Base-by-base conservation (phyloP, 1,140 invertebrate species). In the Meteorus sp. region DNA sequence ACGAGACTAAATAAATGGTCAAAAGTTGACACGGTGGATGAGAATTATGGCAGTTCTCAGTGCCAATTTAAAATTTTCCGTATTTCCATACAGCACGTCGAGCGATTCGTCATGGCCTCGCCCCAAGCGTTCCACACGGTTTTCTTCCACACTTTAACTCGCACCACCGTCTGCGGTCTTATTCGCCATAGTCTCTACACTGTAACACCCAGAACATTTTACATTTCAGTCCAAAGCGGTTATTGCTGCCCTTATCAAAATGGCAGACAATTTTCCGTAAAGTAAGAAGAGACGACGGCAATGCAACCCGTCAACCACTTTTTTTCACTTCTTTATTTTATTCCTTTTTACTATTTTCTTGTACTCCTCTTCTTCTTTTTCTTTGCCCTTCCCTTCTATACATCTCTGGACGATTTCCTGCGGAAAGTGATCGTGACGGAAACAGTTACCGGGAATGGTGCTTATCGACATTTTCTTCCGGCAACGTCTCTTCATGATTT, bases 241-340 rank as follows among this genome's bases (percentile, higher is more conserved):
- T 59, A 59, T 59, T 53, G 48, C 56, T 35, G 27, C 35, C 41
- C 57, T 59, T 59, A 59, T 59, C 57, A 59, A 51, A 59, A 59
- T 41, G 23, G 27, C 29, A 22, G 50, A 39, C 41, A 54, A 59
- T 59, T 59, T 53, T 51, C 50, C 50, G n/a, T 27, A 31, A 54
- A 59, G 29, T 33, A 15, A 41, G 35, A 35, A 35, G 37, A 29
- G n/a, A 50, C 19, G 37, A 35, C 47, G 43, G 33, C 22, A 58
- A 58, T 58, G 33, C 47, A 35, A 51, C 39, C 41, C 22, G 35
- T 48, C 37, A 37, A 23, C 51, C 35, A 19, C n/a, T n/a, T 56
- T 9, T 27, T 11, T 27, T 44, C 39, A 5, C 15, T 39, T 39
- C 13, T 39, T 39, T 11, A 4, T 39, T 39, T 39, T 39, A 19